Base-by-base conservation (phyloP, 2,113 vertebrate species). In the Phaethon lepturus region DNA sequence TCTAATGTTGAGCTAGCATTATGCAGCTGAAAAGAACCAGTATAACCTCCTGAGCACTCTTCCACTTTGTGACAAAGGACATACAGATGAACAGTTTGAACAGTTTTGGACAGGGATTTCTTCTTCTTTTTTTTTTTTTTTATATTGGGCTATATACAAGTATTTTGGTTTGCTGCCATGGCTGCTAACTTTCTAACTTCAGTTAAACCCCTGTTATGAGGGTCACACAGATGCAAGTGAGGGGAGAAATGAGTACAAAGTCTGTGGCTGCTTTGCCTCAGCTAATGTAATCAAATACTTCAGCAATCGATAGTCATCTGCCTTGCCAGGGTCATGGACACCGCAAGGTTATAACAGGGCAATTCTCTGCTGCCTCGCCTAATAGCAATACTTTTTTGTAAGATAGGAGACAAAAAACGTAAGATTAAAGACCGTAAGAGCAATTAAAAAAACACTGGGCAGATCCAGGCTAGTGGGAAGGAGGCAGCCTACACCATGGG, bases 191-290 rank as follows among this genome's bases (percentile, higher is more conserved):
- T 69, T 88, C 29, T 86, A 75, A 66, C 86, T 89, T 90, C 58
- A 79, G n/a, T 69, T 97, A 93, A 87, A 85, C 77, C 47, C 33
- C 38, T 63, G 13, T 50, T 62, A 59, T 12, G 1, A 7, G 29
- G 9, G n/a, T 93, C 79, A 78, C 49, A 68, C 3, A 75, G 53
- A 69, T 55, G 15, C 81, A 90, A 63, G 66, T 5, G 6, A 69
- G n/a, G 55, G 38, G 58, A 85, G 69, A 89, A 94, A 85, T 78
- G 25, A 69, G 97, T 94, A 89, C 96, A 97, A 97, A 89, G 97
- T 96, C 95, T 86, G 77, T 76, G 86, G 62, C 69, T 60, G 66
- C 62, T 79, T 25, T 60, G 44, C 71, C 73, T 94, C 31, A 53
- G 89, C 58, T 67, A 90, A 83, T 79, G 91, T 89, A 75, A 96